phyloP scores from a whole-genome alignment of 2,888 invertebrate species.

The Eudemis profundana region DNA sequence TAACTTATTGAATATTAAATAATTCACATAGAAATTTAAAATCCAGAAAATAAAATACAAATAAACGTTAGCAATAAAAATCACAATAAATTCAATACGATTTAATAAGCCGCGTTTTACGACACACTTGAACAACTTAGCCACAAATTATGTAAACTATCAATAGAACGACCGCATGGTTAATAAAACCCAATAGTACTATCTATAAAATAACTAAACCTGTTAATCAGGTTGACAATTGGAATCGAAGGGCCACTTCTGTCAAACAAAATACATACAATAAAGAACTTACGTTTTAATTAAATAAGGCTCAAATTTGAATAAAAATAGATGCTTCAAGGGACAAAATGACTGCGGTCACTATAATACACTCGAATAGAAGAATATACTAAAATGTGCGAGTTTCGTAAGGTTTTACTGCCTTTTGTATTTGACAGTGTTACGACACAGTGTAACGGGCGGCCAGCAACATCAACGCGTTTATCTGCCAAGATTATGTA shows the following conservation, averaged over 20 bases:
- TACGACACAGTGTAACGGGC: conserved; percentile 26
- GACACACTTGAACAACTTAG: neutral
- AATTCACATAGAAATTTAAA: too few species aligned
- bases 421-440: neutral
- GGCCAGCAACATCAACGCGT: conserved; percentile 4
- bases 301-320: neutral
- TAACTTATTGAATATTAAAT: too few species aligned
- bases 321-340: neutral
- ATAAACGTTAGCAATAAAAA: conserved; percentile 7
- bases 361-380: neutral
- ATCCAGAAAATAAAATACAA: neutral
- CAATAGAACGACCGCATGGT: neutral
- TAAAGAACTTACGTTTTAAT: neutral
- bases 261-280: neutral
- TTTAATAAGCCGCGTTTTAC: neutral
- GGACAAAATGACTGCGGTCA: neutral
- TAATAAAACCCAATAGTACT: neutral
- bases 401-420: neutral
- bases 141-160: neutral
- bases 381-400: neutral
- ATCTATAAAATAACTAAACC: conserved; percentile 5
- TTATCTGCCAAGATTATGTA: conserved; percentile 11
- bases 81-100: neutral
- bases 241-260: too few species aligned
- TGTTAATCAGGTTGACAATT: neutral